phyloP scores from a whole-genome alignment of 2,797 vertebrate genomes.

The Poeciliopsis paucimaculata region DNA sequence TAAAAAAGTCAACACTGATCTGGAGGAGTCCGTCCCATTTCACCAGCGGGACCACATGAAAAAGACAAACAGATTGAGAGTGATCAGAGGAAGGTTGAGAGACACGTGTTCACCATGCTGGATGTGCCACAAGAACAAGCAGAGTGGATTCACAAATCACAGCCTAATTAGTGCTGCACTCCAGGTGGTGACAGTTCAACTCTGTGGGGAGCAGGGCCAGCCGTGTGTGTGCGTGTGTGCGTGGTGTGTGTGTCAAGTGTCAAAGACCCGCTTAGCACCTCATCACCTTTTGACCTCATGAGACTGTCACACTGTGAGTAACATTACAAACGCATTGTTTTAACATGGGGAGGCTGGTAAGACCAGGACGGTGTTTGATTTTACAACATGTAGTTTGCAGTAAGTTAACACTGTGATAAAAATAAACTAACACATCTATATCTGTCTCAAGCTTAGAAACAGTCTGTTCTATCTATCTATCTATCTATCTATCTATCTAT shows the following conservation, averaged over 20 bases:
- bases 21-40: constrained; percentile 31
- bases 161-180: constrained; percentile 70
- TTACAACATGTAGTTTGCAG: constrained; percentile 1
- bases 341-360: constrained; percentile 6
- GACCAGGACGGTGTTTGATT: background rate
- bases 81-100: constrained; percentile 25
- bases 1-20: constrained; percentile 48
- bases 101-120: constrained; percentile 8
- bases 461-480: background rate
- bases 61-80: constrained; percentile 32
- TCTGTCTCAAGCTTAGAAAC: background rate
- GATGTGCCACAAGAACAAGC: constrained; percentile 23
- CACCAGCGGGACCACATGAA: constrained; percentile 39
- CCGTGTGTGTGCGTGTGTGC: background rate
- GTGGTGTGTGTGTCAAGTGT: constrained; percentile 70
- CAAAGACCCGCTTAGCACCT: constrained; percentile 75
- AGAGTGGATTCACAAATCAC: constrained; percentile 71
- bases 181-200: constrained; percentile 77
- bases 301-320: constrained; percentile 54
- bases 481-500: too few species aligned
- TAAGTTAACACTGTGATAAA: background rate
- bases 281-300: constrained; percentile 68
- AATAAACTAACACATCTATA: background rate
- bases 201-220: constrained; percentile 54
- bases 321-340: constrained; percentile 42